These are phyloP conservation scores for Pimephales promelas DNA, from an alignment of 2,113 vertebrate species.

Conservation along the genomic window DNA sequence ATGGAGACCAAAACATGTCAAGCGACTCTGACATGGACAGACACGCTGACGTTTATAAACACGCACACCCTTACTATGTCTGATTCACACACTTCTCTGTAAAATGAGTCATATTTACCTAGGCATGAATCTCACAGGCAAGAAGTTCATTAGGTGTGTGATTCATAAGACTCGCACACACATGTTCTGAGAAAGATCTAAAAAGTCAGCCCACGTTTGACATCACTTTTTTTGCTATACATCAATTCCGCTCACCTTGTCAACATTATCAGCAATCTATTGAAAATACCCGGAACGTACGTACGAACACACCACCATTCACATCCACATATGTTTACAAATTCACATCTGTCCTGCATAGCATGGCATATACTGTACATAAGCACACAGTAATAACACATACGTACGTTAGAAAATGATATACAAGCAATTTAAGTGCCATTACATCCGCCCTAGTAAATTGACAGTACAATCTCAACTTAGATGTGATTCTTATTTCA, in stretches of 20 bases:
- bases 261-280: not conserved
- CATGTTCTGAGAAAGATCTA: constrained; percentile 23
- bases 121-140: not conserved
- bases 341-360: not conserved
- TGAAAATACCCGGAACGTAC: not conserved
- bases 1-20: too few species aligned
- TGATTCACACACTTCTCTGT: not conserved
- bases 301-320: not conserved
- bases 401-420: not conserved
- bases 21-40: not conserved
- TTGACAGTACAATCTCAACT: not conserved
- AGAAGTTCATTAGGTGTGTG: not conserved
- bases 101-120: constrained; percentile 1
- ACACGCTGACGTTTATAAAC: not conserved
- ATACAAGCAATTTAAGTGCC: not conserved
- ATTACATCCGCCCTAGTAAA: too few species aligned
- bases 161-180: constrained; percentile 39
- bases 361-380: not conserved
- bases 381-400: not conserved
- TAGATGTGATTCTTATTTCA: not conserved
- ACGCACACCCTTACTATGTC: not conserved
- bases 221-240: constrained; percentile 39
- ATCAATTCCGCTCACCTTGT: not conserved
- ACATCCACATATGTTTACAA: not conserved
- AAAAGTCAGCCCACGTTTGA: constrained; percentile 12